Evolutionary conservation across 92 coral and sea anemone species (phyloP).

Genomic region (Parazoanthus darwini): DNA sequence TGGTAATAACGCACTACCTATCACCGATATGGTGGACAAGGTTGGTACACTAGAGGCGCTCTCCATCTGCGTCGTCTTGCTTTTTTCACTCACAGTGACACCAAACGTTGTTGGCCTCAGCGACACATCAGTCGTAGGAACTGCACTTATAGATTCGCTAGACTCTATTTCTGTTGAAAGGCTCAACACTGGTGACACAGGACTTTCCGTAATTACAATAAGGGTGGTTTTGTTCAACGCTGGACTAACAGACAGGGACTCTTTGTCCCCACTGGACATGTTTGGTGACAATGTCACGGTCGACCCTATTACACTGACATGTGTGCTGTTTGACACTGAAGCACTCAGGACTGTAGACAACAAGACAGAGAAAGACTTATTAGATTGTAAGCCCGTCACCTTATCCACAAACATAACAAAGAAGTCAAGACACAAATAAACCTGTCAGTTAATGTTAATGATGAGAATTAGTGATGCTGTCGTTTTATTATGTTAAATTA

Average conservation of each 20-base stretch:
- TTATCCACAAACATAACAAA: neutral
- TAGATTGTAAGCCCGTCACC: conserved; percentile 3
- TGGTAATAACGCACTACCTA: neutral
- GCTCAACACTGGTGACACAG: neutral
- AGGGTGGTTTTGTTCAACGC: conserved; percentile 27
- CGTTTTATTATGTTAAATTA: too few species aligned
- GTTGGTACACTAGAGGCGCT: neutral
- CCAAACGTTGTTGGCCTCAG: neutral
- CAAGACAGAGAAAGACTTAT: conserved; percentile 16
- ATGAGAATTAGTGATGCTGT: neutral
- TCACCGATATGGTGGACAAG: neutral
- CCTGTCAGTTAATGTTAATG: neutral
- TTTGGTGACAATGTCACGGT: neutral
- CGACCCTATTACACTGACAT: neutral
- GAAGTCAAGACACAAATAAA: neutral
- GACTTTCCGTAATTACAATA: conserved; percentile 15
- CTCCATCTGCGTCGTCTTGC: neutral
- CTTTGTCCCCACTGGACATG: neutral
- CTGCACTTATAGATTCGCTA: neutral
- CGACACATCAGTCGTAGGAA: neutral
- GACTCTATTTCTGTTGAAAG: neutral
- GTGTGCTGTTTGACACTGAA: conserved; percentile 34
- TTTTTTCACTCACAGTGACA: neutral
- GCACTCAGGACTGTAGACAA: conserved; percentile 37
- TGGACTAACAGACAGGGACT: conserved; percentile 18